Evolutionary conservation across 1,140 invertebrate species (phyloP).

Genomic region (Heliconius melpomene): DNA sequence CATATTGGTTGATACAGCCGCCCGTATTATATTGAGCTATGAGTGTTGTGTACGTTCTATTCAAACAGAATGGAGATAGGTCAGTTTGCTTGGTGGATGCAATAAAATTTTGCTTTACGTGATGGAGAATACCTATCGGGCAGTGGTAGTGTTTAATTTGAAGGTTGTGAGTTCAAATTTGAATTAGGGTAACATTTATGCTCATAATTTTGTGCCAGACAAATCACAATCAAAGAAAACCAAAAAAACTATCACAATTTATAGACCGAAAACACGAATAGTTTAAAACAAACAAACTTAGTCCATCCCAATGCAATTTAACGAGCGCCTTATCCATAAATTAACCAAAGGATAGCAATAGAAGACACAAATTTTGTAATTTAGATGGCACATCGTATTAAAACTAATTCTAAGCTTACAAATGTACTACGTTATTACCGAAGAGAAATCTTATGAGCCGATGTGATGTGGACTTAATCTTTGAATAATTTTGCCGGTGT

Average conservation of each 20-base stretch:
- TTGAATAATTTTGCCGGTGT: slow-evolving; percentile 18
- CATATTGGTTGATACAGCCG: slow-evolving; percentile 26
- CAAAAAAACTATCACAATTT: not conserved
- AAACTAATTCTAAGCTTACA: slow-evolving; percentile 29
- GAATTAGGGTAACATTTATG: not conserved
- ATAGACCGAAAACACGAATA: not conserved
- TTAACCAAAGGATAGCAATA: slow-evolving; percentile 2
- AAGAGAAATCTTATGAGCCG: slow-evolving; percentile 24
- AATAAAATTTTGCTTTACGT: slow-evolving; percentile 12
- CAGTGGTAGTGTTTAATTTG: not conserved
- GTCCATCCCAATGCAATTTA: slow-evolving; percentile 1
- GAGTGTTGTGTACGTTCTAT: slow-evolving; percentile 9
- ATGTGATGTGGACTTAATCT: slow-evolving; percentile 19
- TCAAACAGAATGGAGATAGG: slow-evolving; percentile 8
- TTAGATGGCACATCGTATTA: slow-evolving; percentile 15
- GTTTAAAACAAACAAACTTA: not conserved
- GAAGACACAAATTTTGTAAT: slow-evolving; percentile 15
- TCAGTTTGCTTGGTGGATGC: slow-evolving; percentile 2
- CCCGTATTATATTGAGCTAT: slow-evolving; percentile 28
- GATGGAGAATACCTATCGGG: not conserved
- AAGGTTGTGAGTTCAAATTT: not conserved
- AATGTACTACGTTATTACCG: slow-evolving; percentile 23
- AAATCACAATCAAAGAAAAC: not conserved
- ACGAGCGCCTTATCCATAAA: slow-evolving; percentile 8
- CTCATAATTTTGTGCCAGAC: too few species aligned